Base-by-base conservation (phyloP, 1,140 invertebrate genomes). In the Drosophila gunungcola region DNA sequence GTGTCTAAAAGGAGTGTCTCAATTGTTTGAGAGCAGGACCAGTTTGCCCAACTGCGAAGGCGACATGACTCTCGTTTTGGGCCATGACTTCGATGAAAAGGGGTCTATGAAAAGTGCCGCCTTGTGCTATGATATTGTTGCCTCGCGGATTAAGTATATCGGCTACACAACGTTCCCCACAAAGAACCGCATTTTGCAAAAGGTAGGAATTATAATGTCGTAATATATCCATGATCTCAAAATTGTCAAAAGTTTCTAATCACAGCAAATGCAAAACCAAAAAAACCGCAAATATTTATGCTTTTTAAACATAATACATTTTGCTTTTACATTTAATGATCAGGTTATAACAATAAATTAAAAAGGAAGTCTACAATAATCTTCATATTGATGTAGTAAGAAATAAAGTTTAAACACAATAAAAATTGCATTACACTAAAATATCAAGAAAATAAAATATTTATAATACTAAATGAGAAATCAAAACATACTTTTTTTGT, bases 11-110 rank as follows among this genome's bases (percentile, higher is more conserved):
- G 11, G 21, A 25, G 3, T 1, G 5, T 12, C 7, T 13, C 29
- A 46, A 38, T 34, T 82, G 36, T 82, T 48, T 55, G 79, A 82
- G 25, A 82, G 79, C 16, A 0, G 1, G 0, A 43, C 7, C 3
- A 29, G 57, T 3, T 45, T 82, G 43, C 43, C 55, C 2, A 46
- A 63, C 10, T 82, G 79, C 11, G 21, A 6, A 4, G n/a, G 27
- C 0, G 25, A 61, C 6, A 83, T 74, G 62, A 82, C 48, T n/a
- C 57, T 82, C 2, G 49, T 83, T 34, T 7, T 82, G 43, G 79
- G 68, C 6, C 27, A 34, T 0, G 10, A 52, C 4, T 68, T 64
- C 12, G 10, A 13, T 1, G 5, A 11, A 0, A 6, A 21, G 3
- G 62, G 74, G 4, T 39, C 34, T 4, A 4, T 43, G 0, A 83